phyloP scores from a whole-genome alignment of 1,140 invertebrate genomes.

The Arctopsyche grandis region DNA sequence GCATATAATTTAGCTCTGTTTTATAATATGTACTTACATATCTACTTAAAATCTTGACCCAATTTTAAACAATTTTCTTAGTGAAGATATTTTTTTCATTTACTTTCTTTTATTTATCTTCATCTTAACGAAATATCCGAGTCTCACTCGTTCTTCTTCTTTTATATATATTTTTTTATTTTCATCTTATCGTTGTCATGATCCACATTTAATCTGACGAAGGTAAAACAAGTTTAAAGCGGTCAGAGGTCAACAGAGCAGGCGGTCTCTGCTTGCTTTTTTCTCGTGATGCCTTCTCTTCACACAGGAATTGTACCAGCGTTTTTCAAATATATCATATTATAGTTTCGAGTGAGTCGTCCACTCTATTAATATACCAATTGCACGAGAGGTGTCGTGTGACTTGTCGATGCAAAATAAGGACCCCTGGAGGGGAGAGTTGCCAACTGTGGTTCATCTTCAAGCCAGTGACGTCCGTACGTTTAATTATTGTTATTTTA shows the following conservation, averaged over 20 bases:
- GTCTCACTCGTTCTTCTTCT: no score
- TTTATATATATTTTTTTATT: neutral
- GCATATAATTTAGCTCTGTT: no score
- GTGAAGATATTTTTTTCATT: no score
- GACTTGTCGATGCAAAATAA: constrained; percentile 1
- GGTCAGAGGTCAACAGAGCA: constrained; percentile 42
- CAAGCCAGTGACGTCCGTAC: neutral
- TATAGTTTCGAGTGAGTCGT: neutral
- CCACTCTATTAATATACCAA: neutral
- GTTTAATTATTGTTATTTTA: neutral
- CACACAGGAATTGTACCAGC: neutral
- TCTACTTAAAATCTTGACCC: no score
- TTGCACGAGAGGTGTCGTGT: constrained; percentile 32
- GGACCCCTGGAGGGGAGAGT: constrained; percentile 4
- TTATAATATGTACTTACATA: no score
- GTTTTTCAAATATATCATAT: neutral
- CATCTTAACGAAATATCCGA: neutral
- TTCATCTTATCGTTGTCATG: constrained; percentile 32
- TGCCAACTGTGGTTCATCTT: constrained; percentile 8
- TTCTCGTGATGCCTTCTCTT: constrained; percentile 29
- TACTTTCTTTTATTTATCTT: neutral
- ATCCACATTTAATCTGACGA: constrained; percentile 41
- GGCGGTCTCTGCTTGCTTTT: constrained; percentile 39
- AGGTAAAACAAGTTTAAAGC: constrained; percentile 41
- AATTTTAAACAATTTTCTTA: no score